Conservation (phyloP, 2,888 invertebrate genomes). For the Rhagophthalmus giganteus region DNA sequence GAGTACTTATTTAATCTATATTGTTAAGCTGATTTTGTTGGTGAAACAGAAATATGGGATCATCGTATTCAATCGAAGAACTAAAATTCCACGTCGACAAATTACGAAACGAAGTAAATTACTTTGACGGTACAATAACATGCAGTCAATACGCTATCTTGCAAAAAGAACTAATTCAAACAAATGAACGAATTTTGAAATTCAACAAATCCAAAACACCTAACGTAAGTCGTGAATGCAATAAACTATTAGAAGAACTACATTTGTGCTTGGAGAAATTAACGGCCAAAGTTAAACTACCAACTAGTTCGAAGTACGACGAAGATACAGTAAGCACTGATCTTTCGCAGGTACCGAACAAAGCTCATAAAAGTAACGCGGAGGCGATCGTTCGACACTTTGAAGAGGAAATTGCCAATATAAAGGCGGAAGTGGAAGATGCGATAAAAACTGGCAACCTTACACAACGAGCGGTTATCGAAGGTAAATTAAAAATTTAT, state of each 20-base stretch:
- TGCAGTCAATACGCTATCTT: constrained; percentile 1
- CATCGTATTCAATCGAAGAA: constrained; percentile 2
- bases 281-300: not conserved
- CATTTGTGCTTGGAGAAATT: not conserved
- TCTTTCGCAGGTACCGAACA: too few relatives aligned
- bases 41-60: not conserved
- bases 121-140: not conserved
- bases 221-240: not conserved
- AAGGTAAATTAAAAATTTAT: constrained; percentile 2
- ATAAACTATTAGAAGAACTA: constrained; percentile 1
- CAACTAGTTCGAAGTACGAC: not conserved
- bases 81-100: not conserved
- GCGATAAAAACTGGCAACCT: not conserved
- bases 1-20: not conserved
- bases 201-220: not conserved
- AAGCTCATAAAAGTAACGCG: too few relatives aligned
- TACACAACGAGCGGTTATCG: not conserved
- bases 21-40: not conserved
- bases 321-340: not conserved
- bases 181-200: not conserved
- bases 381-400: not conserved
- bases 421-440: constrained; percentile 3
- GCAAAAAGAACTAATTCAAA: not conserved
- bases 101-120: not conserved
- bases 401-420: not conserved